Evolutionary conservation across 2,888 invertebrate genomes (phyloP), one percentile per base, ranked within the genome.

Genomic region (Perizoma flavofasciatum): DNA sequence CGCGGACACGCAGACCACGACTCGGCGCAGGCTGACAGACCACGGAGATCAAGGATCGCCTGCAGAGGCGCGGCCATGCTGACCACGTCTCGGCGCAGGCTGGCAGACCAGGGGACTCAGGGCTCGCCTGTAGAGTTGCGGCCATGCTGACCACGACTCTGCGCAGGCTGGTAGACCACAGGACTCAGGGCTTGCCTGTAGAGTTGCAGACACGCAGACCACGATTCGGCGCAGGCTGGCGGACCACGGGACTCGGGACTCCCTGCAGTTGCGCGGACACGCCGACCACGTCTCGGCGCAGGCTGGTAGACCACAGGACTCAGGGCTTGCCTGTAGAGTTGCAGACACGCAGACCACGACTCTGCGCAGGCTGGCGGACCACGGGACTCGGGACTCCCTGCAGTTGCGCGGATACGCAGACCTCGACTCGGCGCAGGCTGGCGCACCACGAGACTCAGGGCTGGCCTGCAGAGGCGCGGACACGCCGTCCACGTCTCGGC

Each of bases 331-430:
- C 22, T 22, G 22, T 22, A 22, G 22, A 22, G 22, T 22, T 22
- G 22, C 22, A 3, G 22, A 22, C 22, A 43, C 6, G 37, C 22
- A 5, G 22, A 10, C n/a, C 37, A 33, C 4, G 50, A 22, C 4
- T 34, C 35, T 6, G 35, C 33, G 40, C 46, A 41, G 56, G 11
- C 45, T 33, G 32, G 49, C 34, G 45, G 49, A 32, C 43, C 48
- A 44, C 40, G 37, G 37, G 9, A 8, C 43, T 8, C 39, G 3
- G 34, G 34, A 10, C 10, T 52, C 11, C 40, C 34, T 48, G 46
- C 9, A 10, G 47, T 48, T 10, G 9, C 5, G 40, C 54, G 48
- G 55, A 11, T 9, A 6, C 22, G 49, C 35, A 43, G 55, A 34
- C 34, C 37, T 32, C 41, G 32, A 9, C 33, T 40, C 37, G 37